phyloP scores from a whole-genome alignment of 2,888 invertebrate species.

The Nasonovia ribisnigri region DNA sequence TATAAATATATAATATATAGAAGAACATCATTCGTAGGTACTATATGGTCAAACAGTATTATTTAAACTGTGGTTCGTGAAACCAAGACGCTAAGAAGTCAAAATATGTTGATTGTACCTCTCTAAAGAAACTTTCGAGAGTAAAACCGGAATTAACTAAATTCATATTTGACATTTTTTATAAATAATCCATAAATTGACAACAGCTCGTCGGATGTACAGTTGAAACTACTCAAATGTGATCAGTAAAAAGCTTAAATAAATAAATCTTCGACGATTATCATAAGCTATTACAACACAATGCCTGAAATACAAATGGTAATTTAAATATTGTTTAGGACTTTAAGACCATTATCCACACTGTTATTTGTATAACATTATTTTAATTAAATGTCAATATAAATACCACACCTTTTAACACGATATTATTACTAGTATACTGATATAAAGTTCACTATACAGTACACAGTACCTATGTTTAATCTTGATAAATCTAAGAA shows the following conservation, averaged over 20 bases:
- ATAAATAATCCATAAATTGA: too few species aligned
- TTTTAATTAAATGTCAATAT: neutral
- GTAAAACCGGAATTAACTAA: neutral
- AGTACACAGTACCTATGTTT: neutral
- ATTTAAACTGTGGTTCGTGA: neutral
- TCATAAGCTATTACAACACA: neutral
- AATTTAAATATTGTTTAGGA: neutral
- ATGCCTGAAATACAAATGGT: neutral
- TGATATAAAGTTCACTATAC: neutral
- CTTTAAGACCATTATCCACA: neutral
- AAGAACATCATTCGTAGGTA: neutral
- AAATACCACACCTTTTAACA: neutral
- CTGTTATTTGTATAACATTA: neutral
- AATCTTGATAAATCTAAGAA: neutral
- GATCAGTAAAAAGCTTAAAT: neutral
- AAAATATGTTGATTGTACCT: constrained; percentile 7
- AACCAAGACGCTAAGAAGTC: neutral
- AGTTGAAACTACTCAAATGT: neutral
- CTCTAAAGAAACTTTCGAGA: constrained; percentile 2
- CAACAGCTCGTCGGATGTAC: neutral
- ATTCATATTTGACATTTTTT: constrained; percentile 13
- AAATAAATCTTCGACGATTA: constrained; percentile 2
- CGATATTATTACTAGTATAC: neutral
- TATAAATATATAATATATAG: neutral
- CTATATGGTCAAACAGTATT: neutral